Evolutionary conservation across 2,888 invertebrate genomes (phyloP).

Genomic region (Oeneis ivallda): DNA sequence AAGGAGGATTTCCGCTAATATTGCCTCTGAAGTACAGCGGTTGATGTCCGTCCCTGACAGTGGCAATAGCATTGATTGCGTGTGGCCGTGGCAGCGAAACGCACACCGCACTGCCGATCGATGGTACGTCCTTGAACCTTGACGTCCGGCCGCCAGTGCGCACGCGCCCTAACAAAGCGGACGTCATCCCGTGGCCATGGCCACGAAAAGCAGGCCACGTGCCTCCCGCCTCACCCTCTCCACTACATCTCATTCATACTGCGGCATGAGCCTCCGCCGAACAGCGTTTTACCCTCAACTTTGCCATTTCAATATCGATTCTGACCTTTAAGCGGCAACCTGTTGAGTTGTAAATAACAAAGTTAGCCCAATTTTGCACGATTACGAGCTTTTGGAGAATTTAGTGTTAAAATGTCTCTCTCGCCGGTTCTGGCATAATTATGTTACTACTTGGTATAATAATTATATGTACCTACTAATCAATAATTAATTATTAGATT

Average conservation of each 20-base stretch:
- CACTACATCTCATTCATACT: constrained; percentile 55
- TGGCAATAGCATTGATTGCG: constrained; percentile 61
- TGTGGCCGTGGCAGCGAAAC: constrained; percentile 63
- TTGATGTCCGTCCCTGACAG: constrained; percentile 55
- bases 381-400: background rate
- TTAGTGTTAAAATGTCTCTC: too few relatives aligned
- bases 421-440: too few relatives aligned
- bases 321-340: constrained; percentile 62
- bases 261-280: constrained; percentile 49
- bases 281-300: constrained; percentile 56
- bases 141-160: constrained; percentile 43
- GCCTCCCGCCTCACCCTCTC: constrained; percentile 39
- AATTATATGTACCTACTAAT: too few relatives aligned
- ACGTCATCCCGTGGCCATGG: constrained; percentile 76
- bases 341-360: constrained; percentile 48
- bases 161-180: constrained; percentile 65
- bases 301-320: constrained; percentile 69
- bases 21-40: constrained; percentile 24
- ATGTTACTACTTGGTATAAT: too few relatives aligned
- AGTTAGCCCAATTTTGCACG: constrained; percentile 18
- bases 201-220: constrained; percentile 63
- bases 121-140: constrained; percentile 75
- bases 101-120: constrained; percentile 59
- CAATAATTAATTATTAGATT: too few relatives aligned
- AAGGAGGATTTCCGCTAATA: too few relatives aligned